Percentiles rank a stretch among this genome's conserved stretches.
phyloP scores from a whole-genome alignment of 2,888 invertebrate genomes.

The Sericinus montela region DNA sequence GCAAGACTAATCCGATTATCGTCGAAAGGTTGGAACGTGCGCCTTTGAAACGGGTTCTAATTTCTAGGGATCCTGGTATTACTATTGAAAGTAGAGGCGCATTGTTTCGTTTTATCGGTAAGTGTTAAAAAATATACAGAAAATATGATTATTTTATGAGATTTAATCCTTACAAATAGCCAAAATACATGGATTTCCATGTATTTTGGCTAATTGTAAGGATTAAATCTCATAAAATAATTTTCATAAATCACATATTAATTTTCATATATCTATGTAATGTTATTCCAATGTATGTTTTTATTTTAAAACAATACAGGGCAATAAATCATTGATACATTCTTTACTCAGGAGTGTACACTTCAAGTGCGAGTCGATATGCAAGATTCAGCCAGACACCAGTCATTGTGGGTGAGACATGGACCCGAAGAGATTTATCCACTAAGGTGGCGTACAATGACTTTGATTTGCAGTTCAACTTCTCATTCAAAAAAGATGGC shows the following conservation, averaged over 20 bases:
- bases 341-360: conserved; percentile 35
- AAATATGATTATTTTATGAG: no score
- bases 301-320: no score
- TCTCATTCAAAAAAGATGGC: conserved; percentile 24
- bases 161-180: no score
- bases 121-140: conserved; percentile 11
- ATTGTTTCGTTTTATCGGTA: conserved; percentile 44
- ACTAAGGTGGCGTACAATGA: conserved; percentile 50
- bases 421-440: conserved; percentile 30
- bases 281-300: no score
- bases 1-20: conserved; percentile 43
- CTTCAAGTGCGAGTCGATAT: conserved; percentile 30
- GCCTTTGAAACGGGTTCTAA: conserved; percentile 19
- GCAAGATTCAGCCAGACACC: conserved; percentile 36
- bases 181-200: no score
- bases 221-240: no score
- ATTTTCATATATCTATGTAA: no score
- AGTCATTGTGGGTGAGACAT: conserved; percentile 37
- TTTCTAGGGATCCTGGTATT: conserved; percentile 28
- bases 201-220: no score
- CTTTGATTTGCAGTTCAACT: conserved; percentile 49
- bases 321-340: not conserved
- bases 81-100: conserved; percentile 39
- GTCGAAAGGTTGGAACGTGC: conserved; percentile 26
- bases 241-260: no score